Evolutionary conservation across 2,113 vertebrate species (phyloP).

Genomic region (Oncorhynchus clarkii): DNA sequence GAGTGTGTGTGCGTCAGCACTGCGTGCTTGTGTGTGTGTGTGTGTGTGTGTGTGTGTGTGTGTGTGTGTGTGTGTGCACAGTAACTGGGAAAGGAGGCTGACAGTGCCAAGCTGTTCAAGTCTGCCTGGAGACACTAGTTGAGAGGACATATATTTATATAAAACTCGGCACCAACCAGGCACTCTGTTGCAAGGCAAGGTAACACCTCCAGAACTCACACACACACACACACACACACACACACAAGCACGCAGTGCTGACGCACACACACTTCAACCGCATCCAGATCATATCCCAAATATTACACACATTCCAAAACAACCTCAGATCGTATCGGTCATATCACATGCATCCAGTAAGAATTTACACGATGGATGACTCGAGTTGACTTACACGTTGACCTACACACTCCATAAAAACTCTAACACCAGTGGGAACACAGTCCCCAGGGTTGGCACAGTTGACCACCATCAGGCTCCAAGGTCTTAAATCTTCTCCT

Average conservation of each 20-base stretch:
- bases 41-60: too few relatives aligned
- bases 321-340: constrained; percentile 44
- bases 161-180: neutral
- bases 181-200: too few relatives aligned
- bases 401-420: constrained; percentile 53
- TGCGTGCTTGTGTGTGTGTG: too few relatives aligned
- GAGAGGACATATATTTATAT: neutral
- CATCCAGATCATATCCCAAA: constrained; percentile 52
- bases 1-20: too few relatives aligned
- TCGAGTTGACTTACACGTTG: constrained; percentile 22
- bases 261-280: constrained; percentile 1
- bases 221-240: constrained; percentile 8
- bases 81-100: too few relatives aligned
- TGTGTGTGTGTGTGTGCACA: too few relatives aligned
- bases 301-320: constrained; percentile 42
- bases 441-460: neutral
- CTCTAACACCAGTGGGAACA: neutral
- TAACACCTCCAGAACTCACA: neutral
- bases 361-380: constrained; percentile 59
- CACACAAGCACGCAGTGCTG: neutral
- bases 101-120: too few relatives aligned
- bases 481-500: neutral
- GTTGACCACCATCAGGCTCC: neutral
- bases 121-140: too few relatives aligned
- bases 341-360: constrained; percentile 61